These are phyloP conservation scores for Artibeus jamaicensis DNA, from an alignment of 2,797 vertebrate genomes.

Conservation along the genomic window DNA sequence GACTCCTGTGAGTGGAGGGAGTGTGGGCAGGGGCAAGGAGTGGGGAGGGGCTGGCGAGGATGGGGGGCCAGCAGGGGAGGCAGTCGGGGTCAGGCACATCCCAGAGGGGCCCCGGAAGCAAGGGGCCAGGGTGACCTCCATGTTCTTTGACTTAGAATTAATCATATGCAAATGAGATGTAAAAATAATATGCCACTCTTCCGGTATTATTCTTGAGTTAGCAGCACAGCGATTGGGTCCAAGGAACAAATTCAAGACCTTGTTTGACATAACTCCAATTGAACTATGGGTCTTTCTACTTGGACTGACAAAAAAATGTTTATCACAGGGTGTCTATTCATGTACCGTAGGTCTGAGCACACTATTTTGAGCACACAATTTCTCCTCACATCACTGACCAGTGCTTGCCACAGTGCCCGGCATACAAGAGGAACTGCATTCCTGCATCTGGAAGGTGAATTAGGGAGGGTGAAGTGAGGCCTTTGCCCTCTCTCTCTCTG, in stretches of 20 bases:
- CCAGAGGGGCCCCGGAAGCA: neutral
- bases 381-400: neutral
- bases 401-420: neutral
- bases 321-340: neutral
- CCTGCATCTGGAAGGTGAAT: neutral
- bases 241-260: conserved; percentile 64
- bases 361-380: neutral
- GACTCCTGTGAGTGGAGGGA: conserved; percentile 21
- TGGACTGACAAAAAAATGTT: neutral
- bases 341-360: neutral
- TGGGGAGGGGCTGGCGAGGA: neutral
- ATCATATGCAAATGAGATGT: conserved; percentile 75
- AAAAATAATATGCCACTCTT: conserved; percentile 72
- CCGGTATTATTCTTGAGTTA: conserved; percentile 72
- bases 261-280: conserved; percentile 50
- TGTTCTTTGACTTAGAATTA: conserved; percentile 62
- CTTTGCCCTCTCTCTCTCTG: neutral
- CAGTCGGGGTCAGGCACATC: neutral
- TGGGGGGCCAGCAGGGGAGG: neutral
- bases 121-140: conserved; percentile 31
- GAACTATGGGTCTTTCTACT: conserved; percentile 27
- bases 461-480: neutral
- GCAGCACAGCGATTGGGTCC: conserved; percentile 48
- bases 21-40: neutral
- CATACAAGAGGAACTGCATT: neutral